Evolutionary conservation across 2,888 invertebrate genomes (phyloP), one percentile per base, ranked within the genome.

Genomic region (Rhagophthalmus giganteus): DNA sequence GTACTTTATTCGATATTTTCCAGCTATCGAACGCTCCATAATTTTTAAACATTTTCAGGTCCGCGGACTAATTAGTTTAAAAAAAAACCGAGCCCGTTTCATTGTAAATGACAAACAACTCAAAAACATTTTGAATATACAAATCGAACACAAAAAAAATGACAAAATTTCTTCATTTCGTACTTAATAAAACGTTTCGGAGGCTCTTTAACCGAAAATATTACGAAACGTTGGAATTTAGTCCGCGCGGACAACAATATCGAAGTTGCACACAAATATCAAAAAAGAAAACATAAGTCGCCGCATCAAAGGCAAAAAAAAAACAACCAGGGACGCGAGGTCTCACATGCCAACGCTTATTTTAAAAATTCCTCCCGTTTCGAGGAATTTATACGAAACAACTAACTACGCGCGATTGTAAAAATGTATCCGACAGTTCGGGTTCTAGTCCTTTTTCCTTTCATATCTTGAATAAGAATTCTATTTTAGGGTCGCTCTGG

Each of bases 401-500:
- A 20, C 7, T 3, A 5, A 20, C 7, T 20, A 20, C 4, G 20
- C 7, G 20, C 20, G 7, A 3, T 5, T 20, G 3, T 20, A n/a
- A 20, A 15, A 16, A 34, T 34, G 10, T 16, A 34, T 10, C 34
- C 20, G 11, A 15, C 15, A 9, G 16, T 20, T 20, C 15, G 16
- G 8, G 4, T 13, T 15, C 10, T 11, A 12, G 4, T 13, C 32
- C 10, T 11, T 8, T 34, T 34, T 32, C 14, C n/a, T 34, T 34
- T 34, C 34, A 34, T 15, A 34, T 34, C 10, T 34, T 34, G 34
- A 34, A 34, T 34, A 33, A 33, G 26, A 27, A 42, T 33, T 33
- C 33, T 26, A 33, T 33, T 42, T 42, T 42, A 32, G 33, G 42
- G 42, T 42, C 15, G 28, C 30, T 40, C 12, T 35, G 20, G 16